phyloP scores from a whole-genome alignment of 64 coral and sea anemone species.

The Montipora foliosa region DNA sequence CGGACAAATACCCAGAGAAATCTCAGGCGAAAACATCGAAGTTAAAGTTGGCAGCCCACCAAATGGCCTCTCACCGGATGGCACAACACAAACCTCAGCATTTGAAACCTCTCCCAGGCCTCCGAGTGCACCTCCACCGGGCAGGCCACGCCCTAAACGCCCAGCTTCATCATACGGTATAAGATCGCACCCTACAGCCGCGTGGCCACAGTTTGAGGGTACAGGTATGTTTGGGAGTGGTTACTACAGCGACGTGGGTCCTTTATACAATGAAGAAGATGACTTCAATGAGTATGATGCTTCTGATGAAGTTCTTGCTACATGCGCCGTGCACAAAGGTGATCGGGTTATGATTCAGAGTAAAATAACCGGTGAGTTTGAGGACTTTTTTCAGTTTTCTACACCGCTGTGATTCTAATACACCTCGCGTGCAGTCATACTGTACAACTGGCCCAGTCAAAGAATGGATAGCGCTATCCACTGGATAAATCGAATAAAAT shows the following conservation, averaged over 20 bases:
- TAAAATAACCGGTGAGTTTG: conserved; percentile 70
- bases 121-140: background rate
- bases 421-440: too few relatives aligned
- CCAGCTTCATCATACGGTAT: conserved; percentile 90
- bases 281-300: conserved; percentile 32
- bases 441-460: too few relatives aligned
- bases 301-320: conserved; percentile 74
- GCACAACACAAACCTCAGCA: background rate
- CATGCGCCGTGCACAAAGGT: conserved; percentile 80
- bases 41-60: background rate
- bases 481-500: too few relatives aligned
- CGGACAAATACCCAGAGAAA: conserved; percentile 17
- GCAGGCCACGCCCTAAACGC: conserved; percentile 61
- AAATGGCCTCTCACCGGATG: background rate
- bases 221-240: conserved; percentile 31
- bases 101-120: conserved; percentile 47
- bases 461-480: too few relatives aligned
- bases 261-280: conserved; percentile 23
- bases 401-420: too few relatives aligned
- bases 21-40: background rate
- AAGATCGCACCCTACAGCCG: conserved; percentile 44
- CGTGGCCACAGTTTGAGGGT: conserved; percentile 28
- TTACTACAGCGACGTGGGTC: conserved; percentile 52
- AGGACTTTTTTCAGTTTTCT: too few relatives aligned
- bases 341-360: conserved; percentile 93